Evolutionary conservation across 2,888 invertebrate genomes (phyloP).

Genomic region (Nezara viridula): DNA sequence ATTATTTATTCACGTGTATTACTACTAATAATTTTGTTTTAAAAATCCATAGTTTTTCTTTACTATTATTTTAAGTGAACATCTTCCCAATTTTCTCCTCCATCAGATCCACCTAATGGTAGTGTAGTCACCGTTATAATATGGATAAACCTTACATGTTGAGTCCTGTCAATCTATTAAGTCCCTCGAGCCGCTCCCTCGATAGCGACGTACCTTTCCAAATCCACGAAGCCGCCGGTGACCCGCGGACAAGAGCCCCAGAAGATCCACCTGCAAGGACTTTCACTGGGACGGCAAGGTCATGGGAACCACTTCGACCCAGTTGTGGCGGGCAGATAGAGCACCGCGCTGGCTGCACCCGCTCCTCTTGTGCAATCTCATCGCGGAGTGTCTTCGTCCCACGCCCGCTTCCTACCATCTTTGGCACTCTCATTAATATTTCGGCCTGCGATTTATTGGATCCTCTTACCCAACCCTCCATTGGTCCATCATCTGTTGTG

Average conservation of each 20-base stretch:
- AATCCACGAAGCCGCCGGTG: background rate
- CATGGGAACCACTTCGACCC: background rate
- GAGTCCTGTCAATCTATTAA: no score
- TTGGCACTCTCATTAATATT: slow-evolving; percentile 14
- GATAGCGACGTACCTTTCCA: background rate
- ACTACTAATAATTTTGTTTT: no score
- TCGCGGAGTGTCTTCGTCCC: background rate
- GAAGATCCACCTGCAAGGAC: slow-evolving; percentile 16
- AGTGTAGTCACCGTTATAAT: no score
- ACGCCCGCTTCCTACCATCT: background rate
- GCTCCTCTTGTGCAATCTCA: background rate
- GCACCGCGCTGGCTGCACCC: background rate
- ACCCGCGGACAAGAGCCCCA: background rate
- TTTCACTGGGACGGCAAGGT: background rate
- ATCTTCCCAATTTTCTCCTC: no score
- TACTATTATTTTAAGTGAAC: no score
- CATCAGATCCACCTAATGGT: no score
- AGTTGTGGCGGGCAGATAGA: background rate
- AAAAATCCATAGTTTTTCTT: no score
- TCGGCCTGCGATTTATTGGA: background rate
- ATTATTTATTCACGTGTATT: no score
- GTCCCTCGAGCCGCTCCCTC: fast-evolving
- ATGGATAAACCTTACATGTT: no score
- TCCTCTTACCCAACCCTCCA: background rate
- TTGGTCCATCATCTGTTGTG: background rate